phyloP scores from a whole-genome alignment of 2,888 invertebrate species.

The Smittia sp. region DNA sequence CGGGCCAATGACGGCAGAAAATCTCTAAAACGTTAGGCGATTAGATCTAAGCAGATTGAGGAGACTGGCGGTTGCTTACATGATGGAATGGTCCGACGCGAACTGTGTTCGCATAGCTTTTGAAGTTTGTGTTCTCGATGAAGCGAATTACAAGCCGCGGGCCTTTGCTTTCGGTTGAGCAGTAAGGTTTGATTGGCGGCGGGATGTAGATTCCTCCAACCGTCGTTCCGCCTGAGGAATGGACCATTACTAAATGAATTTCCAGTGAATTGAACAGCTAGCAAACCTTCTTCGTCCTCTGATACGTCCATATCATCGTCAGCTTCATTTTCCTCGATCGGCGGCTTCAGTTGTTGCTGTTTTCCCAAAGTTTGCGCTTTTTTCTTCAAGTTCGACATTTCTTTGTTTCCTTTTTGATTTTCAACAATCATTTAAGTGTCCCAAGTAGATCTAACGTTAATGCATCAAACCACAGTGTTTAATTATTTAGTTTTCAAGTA shows the following conservation, averaged over 20 bases:
- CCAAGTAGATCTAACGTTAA: no score
- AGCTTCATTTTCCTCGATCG: not conserved
- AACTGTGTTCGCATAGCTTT: conserved; percentile 87
- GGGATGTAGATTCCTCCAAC: conserved; percentile 84
- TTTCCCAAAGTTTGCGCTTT: conserved; percentile 5
- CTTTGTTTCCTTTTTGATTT: no score
- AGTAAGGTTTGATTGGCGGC: conserved; percentile 67
- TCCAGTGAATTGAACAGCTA: not conserved
- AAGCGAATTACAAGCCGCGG: conserved; percentile 86
- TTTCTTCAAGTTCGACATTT: not conserved
- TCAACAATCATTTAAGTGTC: no score
- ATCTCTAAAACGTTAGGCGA: conserved; percentile 65
- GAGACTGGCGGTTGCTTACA: conserved; percentile 55
- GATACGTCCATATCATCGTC: conserved; percentile 28
- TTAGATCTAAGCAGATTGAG: conserved; percentile 11
- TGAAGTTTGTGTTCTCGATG: conserved; percentile 91
- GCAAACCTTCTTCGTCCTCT: conserved; percentile 35
- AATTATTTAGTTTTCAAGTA: no score
- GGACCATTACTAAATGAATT: not conserved
- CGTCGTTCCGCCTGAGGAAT: conserved; percentile 61
- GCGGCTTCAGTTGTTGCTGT: not conserved
- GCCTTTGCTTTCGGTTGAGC: conserved; percentile 70
- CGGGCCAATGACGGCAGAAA: conserved; percentile 95
- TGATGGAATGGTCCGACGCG: conserved; percentile 93
- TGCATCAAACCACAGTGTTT: no score